These are phyloP conservation scores for Apamea monoglypha DNA, from an alignment of 2,888 invertebrate genomes.

Conservation along the genomic window DNA sequence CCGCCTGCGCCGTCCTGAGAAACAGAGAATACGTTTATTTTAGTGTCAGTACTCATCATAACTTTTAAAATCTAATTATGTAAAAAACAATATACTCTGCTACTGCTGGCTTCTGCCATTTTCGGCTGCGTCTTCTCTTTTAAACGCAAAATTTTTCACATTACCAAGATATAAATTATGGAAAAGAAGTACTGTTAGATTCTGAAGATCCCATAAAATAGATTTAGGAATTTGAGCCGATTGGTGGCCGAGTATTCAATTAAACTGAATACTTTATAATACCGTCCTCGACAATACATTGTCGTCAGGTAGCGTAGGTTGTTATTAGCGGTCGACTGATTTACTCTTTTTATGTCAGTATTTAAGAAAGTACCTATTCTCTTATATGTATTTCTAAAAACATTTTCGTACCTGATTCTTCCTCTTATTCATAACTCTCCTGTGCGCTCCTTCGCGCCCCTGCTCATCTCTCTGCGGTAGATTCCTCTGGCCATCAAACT, in stretches of 20 bases:
- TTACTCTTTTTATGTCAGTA: no score
- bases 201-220: neutral
- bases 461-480: constrained; percentile 63
- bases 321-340: neutral
- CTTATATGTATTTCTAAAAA: neutral
- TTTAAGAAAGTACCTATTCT: neutral
- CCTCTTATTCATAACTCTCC: constrained; percentile 83
- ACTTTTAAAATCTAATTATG: neutral
- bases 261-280: neutral
- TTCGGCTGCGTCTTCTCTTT: neutral
- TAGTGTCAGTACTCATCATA: neutral
- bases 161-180: neutral
- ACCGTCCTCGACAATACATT: neutral
- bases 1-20: constrained; percentile 69
- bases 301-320: neutral
- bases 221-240: neutral
- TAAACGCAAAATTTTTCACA: no score
- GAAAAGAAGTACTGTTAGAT: neutral
- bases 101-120: neutral
- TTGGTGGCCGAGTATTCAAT: neutral
- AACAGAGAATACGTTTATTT: neutral
- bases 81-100: neutral
- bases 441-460: constrained; percentile 75
- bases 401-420: constrained; percentile 76
- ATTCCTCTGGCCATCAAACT: constrained; percentile 54